Evolutionary conservation across 2,888 invertebrate species (phyloP).

Genomic region (Apeira syringaria): DNA sequence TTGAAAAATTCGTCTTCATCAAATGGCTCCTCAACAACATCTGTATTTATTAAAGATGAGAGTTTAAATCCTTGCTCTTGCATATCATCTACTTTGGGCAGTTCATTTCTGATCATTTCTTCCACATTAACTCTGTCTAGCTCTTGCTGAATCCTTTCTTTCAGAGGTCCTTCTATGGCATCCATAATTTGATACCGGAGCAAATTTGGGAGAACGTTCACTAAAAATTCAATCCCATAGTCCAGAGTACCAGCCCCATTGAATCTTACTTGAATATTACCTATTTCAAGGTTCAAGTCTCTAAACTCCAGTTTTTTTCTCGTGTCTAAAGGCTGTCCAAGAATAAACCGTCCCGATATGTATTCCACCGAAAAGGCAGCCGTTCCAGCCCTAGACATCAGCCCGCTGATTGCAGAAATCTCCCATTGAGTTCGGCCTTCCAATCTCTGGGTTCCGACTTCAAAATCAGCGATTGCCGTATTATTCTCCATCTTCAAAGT

Average conservation of each 20-base stretch:
- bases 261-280: constrained; percentile 92
- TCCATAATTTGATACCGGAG: constrained; percentile 94
- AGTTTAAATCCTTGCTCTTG: constrained; percentile 73
- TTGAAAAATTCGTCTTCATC: constrained; percentile 78
- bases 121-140: constrained; percentile 90
- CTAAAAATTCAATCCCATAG: constrained; percentile 90
- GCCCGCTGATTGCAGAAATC: constrained; percentile 86
- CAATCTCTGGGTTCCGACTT: constrained; percentile 91
- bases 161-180: constrained; percentile 91
- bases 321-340: constrained; percentile 91
- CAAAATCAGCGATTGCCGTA: constrained; percentile 86
- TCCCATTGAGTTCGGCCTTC: constrained; percentile 92
- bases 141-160: constrained; percentile 88
- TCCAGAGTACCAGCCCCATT: constrained; percentile 95
- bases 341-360: constrained; percentile 86
- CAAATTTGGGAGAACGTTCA: constrained; percentile 93
- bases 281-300: constrained; percentile 90
- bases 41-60: constrained; percentile 54
- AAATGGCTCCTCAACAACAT: constrained; percentile 42
- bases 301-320: constrained; percentile 88
- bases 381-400: constrained; percentile 88
- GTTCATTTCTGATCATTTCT: constrained; percentile 87
- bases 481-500: constrained; percentile 88
- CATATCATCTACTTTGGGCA: constrained; percentile 86
- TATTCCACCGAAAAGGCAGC: constrained; percentile 92